Conservation (phyloP, 1,140 invertebrate genomes). For the Sitodiplosis mosellana region DNA sequence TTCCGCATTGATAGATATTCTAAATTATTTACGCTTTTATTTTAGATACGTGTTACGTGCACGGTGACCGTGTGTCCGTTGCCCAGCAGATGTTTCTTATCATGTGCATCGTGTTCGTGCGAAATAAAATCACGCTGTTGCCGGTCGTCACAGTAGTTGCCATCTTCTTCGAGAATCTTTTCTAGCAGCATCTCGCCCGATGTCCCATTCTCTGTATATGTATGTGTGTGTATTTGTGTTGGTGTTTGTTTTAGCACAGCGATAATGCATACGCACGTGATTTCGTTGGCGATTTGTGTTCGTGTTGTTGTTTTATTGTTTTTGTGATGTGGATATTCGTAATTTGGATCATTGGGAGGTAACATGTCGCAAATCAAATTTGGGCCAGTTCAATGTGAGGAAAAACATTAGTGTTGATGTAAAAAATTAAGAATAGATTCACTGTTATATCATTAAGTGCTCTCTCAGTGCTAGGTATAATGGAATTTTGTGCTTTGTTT, state of each 20-base stretch:
- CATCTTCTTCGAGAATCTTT: conserved; percentile 6
- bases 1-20: no score
- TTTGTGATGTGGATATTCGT: neutral
- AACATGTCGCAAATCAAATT: no score
- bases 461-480: no score
- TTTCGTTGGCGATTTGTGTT: neutral
- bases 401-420: no score
- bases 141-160: conserved; percentile 4
- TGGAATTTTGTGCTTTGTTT: no score
- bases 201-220: neutral
- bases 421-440: no score
- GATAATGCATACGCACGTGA: neutral
- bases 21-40: no score
- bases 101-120: neutral
- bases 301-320: neutral
- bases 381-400: no score
- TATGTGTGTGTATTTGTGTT: neutral
- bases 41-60: no score
- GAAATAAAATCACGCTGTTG: neutral
- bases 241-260: neutral
- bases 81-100: conserved; percentile 3
- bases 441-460: no score
- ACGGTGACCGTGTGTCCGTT: conserved; percentile 1
- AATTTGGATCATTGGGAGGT: no score
- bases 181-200: conserved; percentile 6